Percentiles rank a stretch among this genome's conserved stretches.
phyloP scores from a whole-genome alignment of 2,113 vertebrate species.

The Scortum barcoo region DNA sequence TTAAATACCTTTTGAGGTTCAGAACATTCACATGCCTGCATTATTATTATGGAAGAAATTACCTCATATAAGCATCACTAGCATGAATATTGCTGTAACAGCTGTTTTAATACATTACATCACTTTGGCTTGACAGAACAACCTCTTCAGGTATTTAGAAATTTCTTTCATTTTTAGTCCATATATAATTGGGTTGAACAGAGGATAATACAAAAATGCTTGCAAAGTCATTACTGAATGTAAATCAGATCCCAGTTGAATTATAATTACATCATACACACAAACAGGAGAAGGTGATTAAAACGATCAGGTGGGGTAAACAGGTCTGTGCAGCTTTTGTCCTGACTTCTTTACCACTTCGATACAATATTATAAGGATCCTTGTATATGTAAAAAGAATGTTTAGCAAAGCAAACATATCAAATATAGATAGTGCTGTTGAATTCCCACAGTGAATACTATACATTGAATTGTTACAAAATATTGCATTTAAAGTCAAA shows the following conservation, averaged over 20 bases:
- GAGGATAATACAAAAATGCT: conserved; percentile 34
- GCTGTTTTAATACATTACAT: neutral
- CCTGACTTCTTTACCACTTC: conserved; percentile 14
- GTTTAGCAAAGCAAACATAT: neutral
- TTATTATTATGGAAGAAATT: neutral
- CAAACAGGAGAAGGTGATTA: neutral
- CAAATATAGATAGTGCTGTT: neutral
- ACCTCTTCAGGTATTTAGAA: conserved; percentile 18
- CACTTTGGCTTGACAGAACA: conserved; percentile 16
- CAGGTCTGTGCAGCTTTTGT: conserved; percentile 53
- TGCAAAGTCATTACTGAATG: conserved; percentile 49
- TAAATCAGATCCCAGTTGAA: neutral
- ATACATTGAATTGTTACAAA: conserved; percentile 37
- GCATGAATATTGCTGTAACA: neutral
- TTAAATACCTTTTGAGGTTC: neutral
- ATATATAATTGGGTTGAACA: conserved; percentile 59
- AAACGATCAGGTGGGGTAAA: conserved; percentile 41
- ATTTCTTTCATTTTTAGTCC: conserved; percentile 57
- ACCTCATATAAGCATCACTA: neutral
- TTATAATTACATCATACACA: conserved; percentile 2
- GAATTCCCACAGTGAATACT: neutral
- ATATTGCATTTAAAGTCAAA: conserved; percentile 17
- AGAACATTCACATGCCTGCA: neutral
- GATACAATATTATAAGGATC: conserved; percentile 16
- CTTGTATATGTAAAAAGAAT: conserved; percentile 34